Evolutionary conservation across 1,140 invertebrate species (phyloP), one percentile per base, ranked within the genome.

Genomic region (Neuroterus valhalla): DNA sequence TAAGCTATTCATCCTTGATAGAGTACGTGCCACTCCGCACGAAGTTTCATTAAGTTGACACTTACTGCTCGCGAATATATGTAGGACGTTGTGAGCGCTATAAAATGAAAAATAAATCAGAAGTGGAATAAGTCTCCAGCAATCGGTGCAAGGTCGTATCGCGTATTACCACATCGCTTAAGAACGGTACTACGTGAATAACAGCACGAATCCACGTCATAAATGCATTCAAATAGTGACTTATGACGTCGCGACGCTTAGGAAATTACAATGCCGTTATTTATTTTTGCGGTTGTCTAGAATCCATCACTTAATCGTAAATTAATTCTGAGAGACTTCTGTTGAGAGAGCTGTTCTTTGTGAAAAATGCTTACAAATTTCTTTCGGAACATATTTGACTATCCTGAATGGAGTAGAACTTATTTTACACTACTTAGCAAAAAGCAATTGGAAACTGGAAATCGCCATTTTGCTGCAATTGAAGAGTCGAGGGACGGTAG

Each of bases 21-120:
- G n/a, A n/a, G n/a, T 62, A 66, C 70, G 70, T 71, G 70, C 70
- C 50, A 52, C 44, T 71, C 66, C 43, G 31, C 70, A 62, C 52
- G 70, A 44, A 62, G 50, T 45, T 50, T 48, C 31, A 12, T n/a
- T 23, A 23, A 70, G 15, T 15, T 50, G 38, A 55, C 52, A 38
- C n/a, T 21, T n/a, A 71, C 43, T 21, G 46, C 46, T 42, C 21
- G 26, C 14, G 15, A 26, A 62, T 62, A 62, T 62, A 31, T 62
- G n/a, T 15, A 23, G 26, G 4, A 5, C 15, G 26, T 62, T 31
- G 55, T n/a, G 55, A 14, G 55, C 21, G 26, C n/a, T 15, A 31
- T 62, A 62, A 62, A n/a, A 26, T 62, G 26, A 23, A 62, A 62
- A 31, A 19, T 21, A 71, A 15, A 31, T 45, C 48, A 23, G 46